Conservation (phyloP, 2,888 invertebrate genomes). For the Drosophila pegasa region DNA sequence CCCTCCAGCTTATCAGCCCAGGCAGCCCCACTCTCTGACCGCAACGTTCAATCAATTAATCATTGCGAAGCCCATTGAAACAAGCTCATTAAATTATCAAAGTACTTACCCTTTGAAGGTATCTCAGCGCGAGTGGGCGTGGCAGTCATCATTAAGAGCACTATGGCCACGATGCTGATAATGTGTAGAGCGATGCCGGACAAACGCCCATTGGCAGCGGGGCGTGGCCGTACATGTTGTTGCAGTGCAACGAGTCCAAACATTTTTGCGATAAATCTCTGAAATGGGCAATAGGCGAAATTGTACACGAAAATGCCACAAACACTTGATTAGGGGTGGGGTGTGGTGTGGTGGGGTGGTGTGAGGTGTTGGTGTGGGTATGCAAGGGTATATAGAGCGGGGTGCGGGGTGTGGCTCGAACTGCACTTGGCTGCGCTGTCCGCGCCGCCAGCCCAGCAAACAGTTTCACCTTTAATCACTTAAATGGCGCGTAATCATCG, state of each 20-base stretch:
- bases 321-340: background rate
- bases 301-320: constrained; percentile 48
- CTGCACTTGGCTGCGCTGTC: background rate
- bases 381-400: too few species aligned
- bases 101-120: constrained; percentile 83
- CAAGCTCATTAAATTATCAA: constrained; percentile 74
- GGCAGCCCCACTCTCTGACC: background rate
- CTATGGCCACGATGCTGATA: constrained; percentile 47
- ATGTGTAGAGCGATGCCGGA: constrained; percentile 52
- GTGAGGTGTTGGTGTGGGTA: background rate
- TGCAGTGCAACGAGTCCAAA: constrained; percentile 25
- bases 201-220: constrained; percentile 31
- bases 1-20: background rate
- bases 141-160: constrained; percentile 74
- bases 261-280: constrained; percentile 60
- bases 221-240: constrained; percentile 20
- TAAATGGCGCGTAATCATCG: constrained; percentile 77
- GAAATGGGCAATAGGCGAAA: constrained; percentile 60
- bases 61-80: constrained; percentile 55
- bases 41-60: constrained; percentile 45
- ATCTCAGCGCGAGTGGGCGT: constrained; percentile 80
- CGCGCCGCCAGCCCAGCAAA: constrained; percentile 18
- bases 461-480: constrained; percentile 79
- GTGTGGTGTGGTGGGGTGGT: constrained; percentile 3
- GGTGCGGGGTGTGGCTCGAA: constrained; percentile 6